phyloP scores from a whole-genome alignment of 1,140 invertebrate genomes.

The Orius insidiosus region DNA sequence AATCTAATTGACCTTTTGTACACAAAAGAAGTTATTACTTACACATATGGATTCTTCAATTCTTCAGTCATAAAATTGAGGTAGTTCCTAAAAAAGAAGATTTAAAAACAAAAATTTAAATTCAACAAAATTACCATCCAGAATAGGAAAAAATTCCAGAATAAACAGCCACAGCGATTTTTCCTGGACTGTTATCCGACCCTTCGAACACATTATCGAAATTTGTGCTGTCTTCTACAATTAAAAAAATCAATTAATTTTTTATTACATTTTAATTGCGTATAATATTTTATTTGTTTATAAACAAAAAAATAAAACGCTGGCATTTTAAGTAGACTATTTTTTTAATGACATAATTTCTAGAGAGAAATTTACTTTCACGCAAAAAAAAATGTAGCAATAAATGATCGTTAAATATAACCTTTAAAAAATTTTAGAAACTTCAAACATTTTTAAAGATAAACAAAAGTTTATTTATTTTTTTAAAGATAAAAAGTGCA shows the following conservation, averaged over 20 bases:
- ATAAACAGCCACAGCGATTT: slow-evolving; percentile 81
- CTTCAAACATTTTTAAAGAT: not conserved
- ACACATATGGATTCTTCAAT: slow-evolving; percentile 77
- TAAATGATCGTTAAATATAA: too few species aligned
- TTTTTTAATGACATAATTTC: too few species aligned
- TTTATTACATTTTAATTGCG: too few species aligned
- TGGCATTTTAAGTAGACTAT: too few species aligned
- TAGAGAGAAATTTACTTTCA: too few species aligned
- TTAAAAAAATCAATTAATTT: slow-evolving; percentile 5
- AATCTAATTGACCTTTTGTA: slow-evolving; percentile 1
- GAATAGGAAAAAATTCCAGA: slow-evolving; percentile 93
- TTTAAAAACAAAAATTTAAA: slow-evolving; percentile 11
- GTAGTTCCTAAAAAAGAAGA: slow-evolving; percentile 53
- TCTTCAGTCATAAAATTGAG: slow-evolving; percentile 97
- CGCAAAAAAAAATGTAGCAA: too few species aligned
- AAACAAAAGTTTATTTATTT: too few species aligned
- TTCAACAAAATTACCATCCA: slow-evolving; percentile 69
- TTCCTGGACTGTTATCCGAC: slow-evolving; percentile 59
- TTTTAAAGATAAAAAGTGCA: slow-evolving; percentile 20
- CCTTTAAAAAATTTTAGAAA: slow-evolving; percentile 9
- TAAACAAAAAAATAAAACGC: too few species aligned
- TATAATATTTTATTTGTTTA: too few species aligned
- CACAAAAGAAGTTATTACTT: slow-evolving; percentile 22
- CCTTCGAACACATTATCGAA: slow-evolving; percentile 64
- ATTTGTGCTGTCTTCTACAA: slow-evolving; percentile 42